Percentiles rank a stretch among this genome's conserved stretches.
phyloP scores from a whole-genome alignment of 2,797 vertebrate genomes.

The Mus minutoides region DNA sequence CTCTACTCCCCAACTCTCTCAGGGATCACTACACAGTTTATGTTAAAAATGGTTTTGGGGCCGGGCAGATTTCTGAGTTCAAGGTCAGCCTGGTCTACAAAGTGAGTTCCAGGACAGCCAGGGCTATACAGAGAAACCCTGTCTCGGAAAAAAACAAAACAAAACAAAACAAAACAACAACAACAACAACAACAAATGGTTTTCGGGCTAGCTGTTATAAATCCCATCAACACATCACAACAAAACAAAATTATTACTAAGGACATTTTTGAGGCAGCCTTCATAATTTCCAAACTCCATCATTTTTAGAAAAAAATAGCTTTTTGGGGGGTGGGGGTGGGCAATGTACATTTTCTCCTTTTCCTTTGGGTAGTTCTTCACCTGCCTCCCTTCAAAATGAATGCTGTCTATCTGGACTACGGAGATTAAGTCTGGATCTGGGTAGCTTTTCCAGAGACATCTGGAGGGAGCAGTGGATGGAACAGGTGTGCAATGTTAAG shows the following conservation, averaged over 20 bases:
- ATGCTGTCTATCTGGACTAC: background rate
- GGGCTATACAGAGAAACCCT: too few relatives aligned
- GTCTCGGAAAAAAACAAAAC: too few relatives aligned
- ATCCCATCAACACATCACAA: background rate
- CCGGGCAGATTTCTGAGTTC: too few relatives aligned
- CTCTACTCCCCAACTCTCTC: background rate
- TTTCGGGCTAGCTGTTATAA: background rate
- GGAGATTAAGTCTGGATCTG: slow-evolving; percentile 10
- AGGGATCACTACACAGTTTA: background rate
- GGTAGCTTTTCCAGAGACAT: slow-evolving; percentile 55
- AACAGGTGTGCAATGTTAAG: slow-evolving; percentile 48
- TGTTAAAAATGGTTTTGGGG: background rate
- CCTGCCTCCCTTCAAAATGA: background rate
- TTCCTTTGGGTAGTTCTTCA: background rate
- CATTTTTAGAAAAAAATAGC: background rate
- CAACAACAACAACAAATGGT: too few relatives aligned
- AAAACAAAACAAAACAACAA: too few relatives aligned
- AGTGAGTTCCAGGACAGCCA: too few relatives aligned
- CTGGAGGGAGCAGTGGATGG: background rate
- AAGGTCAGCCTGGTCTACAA: too few relatives aligned
- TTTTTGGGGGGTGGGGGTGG: accelerated
- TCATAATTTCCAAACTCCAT: background rate
- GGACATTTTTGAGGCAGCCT: background rate
- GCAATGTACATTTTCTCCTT: background rate
- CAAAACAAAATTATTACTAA: background rate